Base-by-base conservation (phyloP, 2,888 invertebrate species). In the Pyrgus malvae region DNA sequence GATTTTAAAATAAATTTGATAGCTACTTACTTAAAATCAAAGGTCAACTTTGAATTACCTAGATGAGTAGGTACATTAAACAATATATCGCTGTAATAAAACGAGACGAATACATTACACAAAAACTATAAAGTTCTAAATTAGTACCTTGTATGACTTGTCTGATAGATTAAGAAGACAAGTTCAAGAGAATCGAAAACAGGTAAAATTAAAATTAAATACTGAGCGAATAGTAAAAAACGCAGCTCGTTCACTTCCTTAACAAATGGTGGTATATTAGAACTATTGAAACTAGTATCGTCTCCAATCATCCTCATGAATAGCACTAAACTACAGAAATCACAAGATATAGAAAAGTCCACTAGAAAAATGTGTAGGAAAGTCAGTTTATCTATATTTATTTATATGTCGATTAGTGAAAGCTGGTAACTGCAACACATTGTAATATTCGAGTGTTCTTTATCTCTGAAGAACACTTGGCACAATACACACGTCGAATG, bases 11-110 rank as follows among this genome's bases (percentile, higher is more conserved):
- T 14, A 35, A 9, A 9, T 16, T 17, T 35, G 17, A 9, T 48
- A 17, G 16, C 14, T 16, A 17, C 8, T 16, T 17, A 42, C n/a
- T n/a, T n/a, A 50, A 50, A 42, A 50, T 9, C 25, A 44, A 37
- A 51, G 42, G 42, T 44, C 42, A 42, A 41, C 23, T 42, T 29
- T 5, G 17, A 50, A 19, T 31, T 35, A 17, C 16, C 25, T 53
- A 55, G 19, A 9, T 21, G 19, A 5, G 55, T 48, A 50, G 9
- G 55, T 48, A 50, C 46, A 33, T 44, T 23, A 50, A 25, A 53
- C 55, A 48, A 51, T 48, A 48, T 29, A 42, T 51, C 31, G 53
- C n/a, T 25, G 23, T 29, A 33, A 3, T 42, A 50, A 42, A 49
- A 49, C 31, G 19, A 40, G 14, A 35, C 7, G 33, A 50, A 50